Conservation (phyloP, 2,797 vertebrate species). For the Apogon hyalosoma region DNA sequence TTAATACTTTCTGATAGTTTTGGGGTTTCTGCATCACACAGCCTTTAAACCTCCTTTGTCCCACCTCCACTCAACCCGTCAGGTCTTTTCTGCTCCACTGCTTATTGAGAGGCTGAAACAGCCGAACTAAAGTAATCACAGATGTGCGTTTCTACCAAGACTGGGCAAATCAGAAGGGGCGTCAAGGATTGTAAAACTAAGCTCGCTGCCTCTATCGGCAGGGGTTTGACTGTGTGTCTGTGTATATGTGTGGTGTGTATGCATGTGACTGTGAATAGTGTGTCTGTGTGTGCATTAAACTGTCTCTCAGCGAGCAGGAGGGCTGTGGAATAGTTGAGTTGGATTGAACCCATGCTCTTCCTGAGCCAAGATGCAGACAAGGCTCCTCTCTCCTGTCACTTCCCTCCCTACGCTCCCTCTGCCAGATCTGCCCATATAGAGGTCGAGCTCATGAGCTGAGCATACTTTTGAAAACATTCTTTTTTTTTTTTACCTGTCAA, state of each 20-base stretch:
- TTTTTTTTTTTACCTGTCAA: slow-evolving; percentile 42
- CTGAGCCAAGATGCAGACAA: slow-evolving; percentile 64
- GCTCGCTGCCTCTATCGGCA: slow-evolving; percentile 51
- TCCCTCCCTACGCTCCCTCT: slow-evolving; percentile 45
- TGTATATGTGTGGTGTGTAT: slow-evolving; percentile 7
- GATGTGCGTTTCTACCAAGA: slow-evolving; percentile 68
- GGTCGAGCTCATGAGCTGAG: slow-evolving; percentile 20
- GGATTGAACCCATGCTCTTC: slow-evolving; percentile 57
- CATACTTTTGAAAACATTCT: slow-evolving; percentile 48
- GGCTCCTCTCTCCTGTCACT: slow-evolving; percentile 68
- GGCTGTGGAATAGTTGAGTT: slow-evolving; percentile 42
- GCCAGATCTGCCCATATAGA: slow-evolving; percentile 43
- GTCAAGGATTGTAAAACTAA: slow-evolving; percentile 68
- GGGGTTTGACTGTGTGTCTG: slow-evolving; percentile 40
- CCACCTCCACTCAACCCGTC: slow-evolving; percentile 64
- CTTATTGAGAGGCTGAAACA: slow-evolving; percentile 49
- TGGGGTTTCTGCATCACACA: slow-evolving; percentile 3
- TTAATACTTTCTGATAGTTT: slow-evolving; percentile 26
- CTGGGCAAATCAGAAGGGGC: slow-evolving; percentile 58
- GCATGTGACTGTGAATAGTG: slow-evolving; percentile 32
- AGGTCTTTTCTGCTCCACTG: slow-evolving; percentile 61
- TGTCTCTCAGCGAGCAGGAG: slow-evolving; percentile 41
- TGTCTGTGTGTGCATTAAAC: slow-evolving; percentile 40
- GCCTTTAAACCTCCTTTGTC: slow-evolving; percentile 32
- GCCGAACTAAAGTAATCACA: slow-evolving; percentile 68